phyloP scores from a whole-genome alignment of 2,888 invertebrate species.

The Pseudanteris insignis region DNA sequence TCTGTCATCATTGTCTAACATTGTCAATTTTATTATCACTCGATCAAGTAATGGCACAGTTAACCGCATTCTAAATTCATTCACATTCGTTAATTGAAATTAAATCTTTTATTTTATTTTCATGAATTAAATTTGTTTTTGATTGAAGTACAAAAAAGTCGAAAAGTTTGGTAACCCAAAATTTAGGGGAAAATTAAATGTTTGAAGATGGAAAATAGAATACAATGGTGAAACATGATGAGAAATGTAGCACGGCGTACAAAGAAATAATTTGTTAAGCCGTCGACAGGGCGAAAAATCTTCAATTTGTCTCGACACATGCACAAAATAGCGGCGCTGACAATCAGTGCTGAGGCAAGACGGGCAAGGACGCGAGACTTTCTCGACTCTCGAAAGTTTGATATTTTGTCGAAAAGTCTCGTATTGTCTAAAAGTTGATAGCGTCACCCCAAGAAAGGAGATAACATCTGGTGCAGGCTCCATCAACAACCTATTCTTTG shows the following conservation, averaged over 20 bases:
- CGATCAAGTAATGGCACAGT: no score
- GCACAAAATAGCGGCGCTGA: conserved; percentile 25
- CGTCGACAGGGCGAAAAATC: conserved; percentile 21
- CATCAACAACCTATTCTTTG: conserved; percentile 57
- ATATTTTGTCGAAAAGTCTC: conserved; percentile 62
- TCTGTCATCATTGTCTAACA: conserved; percentile 36
- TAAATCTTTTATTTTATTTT: no score
- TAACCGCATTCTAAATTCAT: no score
- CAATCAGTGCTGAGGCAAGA: conserved; percentile 38
- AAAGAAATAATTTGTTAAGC: conserved; percentile 33
- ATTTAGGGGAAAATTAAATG: no score
- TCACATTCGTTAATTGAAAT: no score
- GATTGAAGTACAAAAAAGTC: no score
- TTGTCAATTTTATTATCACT: conserved; percentile 51
- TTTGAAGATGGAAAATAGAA: no score
- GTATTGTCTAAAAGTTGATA: conserved; percentile 64
- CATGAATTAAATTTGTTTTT: no score
- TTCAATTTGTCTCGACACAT: conserved; percentile 43
- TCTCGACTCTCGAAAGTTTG: conserved; percentile 52
- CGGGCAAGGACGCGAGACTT: conserved; percentile 49
- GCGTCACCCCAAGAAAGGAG: conserved; percentile 59
- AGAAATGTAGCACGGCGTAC: no score
- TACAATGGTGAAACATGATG: no score
- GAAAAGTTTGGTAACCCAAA: no score
- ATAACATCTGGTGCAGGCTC: conserved; percentile 63